Evolutionary conservation across 2,113 vertebrate species (phyloP).

Genomic region (Anolis sagrei): DNA sequence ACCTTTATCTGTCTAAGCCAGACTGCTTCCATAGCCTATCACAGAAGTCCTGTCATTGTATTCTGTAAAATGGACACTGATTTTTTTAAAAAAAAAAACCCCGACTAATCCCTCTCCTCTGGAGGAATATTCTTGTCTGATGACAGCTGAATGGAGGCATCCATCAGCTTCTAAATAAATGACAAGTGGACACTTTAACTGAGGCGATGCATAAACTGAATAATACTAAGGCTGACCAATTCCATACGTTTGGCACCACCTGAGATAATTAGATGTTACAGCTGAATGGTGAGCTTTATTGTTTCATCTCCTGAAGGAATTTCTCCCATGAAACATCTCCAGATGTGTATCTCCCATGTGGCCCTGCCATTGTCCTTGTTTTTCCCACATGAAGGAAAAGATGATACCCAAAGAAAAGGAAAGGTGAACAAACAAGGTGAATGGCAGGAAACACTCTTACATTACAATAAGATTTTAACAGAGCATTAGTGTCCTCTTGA

Average conservation of each 20-base stretch:
- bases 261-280: conserved; percentile 72
- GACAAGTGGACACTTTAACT: conserved; percentile 43
- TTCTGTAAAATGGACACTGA: neutral
- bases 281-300: conserved; percentile 65
- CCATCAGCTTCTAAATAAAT: conserved; percentile 49
- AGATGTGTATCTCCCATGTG: conserved; percentile 54
- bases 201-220: conserved; percentile 47
- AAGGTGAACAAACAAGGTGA: neutral
- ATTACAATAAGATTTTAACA: neutral
- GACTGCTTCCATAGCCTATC: conserved; percentile 11
- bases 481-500: conserved; percentile 13
- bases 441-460: neutral
- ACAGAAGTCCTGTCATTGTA: neutral
- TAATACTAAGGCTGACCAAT: conserved; percentile 64
- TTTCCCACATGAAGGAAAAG: neutral
- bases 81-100: conserved; percentile 41
- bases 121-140: conserved; percentile 63
- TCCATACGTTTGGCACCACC: conserved; percentile 55
- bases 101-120: conserved; percentile 12
- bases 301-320: conserved; percentile 46
- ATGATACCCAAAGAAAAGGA: conserved; percentile 16
- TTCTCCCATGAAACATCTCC: conserved; percentile 53
- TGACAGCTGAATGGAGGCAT: conserved; percentile 50
- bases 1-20: neutral
- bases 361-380: conserved; percentile 39